Evolutionary conservation across 2,113 vertebrate genomes (phyloP).

Genomic region (Synodontis membranacea): DNA sequence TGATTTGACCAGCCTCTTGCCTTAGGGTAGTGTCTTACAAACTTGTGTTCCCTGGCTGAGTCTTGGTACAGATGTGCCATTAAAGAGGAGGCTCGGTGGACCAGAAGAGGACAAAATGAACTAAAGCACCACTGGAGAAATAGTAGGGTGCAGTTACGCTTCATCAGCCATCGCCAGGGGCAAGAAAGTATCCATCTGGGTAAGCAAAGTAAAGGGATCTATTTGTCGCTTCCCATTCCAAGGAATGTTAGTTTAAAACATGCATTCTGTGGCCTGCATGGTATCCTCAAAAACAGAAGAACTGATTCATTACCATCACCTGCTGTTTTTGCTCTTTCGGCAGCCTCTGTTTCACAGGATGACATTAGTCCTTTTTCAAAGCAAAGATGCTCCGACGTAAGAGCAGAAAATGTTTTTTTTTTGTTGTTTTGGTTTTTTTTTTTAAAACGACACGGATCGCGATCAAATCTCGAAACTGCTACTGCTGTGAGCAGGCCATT

Average conservation of each 20-base stretch:
- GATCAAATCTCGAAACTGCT: background rate
- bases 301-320: background rate
- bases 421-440: too few species aligned
- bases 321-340: background rate
- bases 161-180: background rate
- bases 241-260: background rate
- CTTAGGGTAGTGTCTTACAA: conserved; percentile 24
- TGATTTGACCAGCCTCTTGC: conserved; percentile 24
- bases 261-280: background rate
- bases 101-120: conserved; percentile 15
- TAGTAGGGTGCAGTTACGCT: background rate
- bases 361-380: background rate
- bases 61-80: background rate
- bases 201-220: background rate
- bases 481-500: background rate
- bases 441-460: too few species aligned
- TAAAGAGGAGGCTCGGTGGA: background rate
- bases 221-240: background rate
- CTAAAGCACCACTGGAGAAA: background rate
- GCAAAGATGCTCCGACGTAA: background rate
- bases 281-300: background rate
- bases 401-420: background rate
- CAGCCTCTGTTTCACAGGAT: background rate
- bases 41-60: conserved; percentile 12
- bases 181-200: conserved; percentile 9